Conservation (phyloP, 2,888 invertebrate species). For the Brachylomia viminalis region DNA sequence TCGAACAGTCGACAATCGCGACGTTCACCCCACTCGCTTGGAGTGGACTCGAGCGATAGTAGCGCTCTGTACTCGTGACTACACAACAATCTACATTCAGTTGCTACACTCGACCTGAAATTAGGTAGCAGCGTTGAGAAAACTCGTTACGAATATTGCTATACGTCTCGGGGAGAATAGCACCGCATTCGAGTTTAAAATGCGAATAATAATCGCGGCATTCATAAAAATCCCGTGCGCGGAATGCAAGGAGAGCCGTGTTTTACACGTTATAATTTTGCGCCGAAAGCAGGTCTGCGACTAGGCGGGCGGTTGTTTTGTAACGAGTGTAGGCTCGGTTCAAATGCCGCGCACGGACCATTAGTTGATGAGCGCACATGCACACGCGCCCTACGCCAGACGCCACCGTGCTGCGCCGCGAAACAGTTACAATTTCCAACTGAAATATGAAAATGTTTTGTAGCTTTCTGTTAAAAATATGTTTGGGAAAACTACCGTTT, state of each 20-base stretch:
- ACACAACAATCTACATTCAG: conserved; percentile 71
- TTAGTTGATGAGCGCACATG: conserved; percentile 91
- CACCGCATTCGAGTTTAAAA: conserved; percentile 89
- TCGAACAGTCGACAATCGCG: conserved; percentile 77
- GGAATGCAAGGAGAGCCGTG: conserved; percentile 89
- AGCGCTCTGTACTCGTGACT: conserved; percentile 62
- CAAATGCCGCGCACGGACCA: conserved; percentile 91
- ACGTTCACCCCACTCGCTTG: conserved; percentile 75
- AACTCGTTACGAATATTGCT: conserved; percentile 90
- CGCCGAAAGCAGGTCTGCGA: conserved; percentile 87
- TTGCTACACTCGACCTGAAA: conserved; percentile 85
- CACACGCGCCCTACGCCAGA: conserved; percentile 82
- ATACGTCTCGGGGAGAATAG: conserved; percentile 89
- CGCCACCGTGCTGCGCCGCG: conserved; percentile 73
- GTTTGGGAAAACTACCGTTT: conserved; percentile 87
- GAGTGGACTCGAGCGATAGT: conserved; percentile 77
- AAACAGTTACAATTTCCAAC: conserved; percentile 88
- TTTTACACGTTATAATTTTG: conserved; percentile 91
- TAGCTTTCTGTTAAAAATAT: conserved; percentile 86
- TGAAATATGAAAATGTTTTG: conserved; percentile 89
- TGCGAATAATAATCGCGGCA: conserved; percentile 90
- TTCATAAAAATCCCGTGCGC: conserved; percentile 90
- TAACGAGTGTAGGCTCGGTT: conserved; percentile 89
- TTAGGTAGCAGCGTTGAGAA: conserved; percentile 88
- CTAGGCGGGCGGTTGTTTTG: conserved; percentile 85